These are phyloP conservation scores for Corythoichthys intestinalis DNA, from an alignment of 2,113 vertebrate genomes.

Conservation along the genomic window DNA sequence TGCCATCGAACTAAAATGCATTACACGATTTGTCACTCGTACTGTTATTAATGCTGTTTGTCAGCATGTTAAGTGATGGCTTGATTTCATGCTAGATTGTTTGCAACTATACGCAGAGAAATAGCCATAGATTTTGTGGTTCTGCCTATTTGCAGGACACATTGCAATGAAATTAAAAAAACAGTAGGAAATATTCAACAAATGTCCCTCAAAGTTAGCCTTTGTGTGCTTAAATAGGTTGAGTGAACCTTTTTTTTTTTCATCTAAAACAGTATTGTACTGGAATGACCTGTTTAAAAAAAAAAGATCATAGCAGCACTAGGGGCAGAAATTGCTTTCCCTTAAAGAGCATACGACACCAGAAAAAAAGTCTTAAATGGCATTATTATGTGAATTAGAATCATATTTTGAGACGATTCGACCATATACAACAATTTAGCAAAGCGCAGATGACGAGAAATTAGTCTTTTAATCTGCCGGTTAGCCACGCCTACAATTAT, in stretches of 20 bases:
- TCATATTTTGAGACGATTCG: no score
- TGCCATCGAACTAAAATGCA: slow-evolving; percentile 8
- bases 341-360: no score
- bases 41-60: slow-evolving; percentile 18
- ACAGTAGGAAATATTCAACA: slow-evolving; percentile 32
- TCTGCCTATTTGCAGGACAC: slow-evolving; percentile 41
- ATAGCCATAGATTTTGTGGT: slow-evolving; percentile 41
- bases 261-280: slow-evolving; percentile 34
- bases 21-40: slow-evolving; percentile 11
- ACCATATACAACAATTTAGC: no score
- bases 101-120: slow-evolving; percentile 11
- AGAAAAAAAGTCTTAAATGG: no score
- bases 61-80: slow-evolving; percentile 53
- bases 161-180: slow-evolving; percentile 39
- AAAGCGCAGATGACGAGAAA: no score
- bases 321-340: slow-evolving; percentile 11
- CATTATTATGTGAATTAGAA: no score
- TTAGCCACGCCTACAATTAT: no score
- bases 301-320: neutral
- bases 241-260: slow-evolving; percentile 1
- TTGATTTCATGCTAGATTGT: slow-evolving; percentile 33
- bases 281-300: slow-evolving; percentile 23
- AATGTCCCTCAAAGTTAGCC: slow-evolving; percentile 11
- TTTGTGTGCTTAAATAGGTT: neutral
- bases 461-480: no score